Evolutionary conservation across 2,113 vertebrate genomes (phyloP), one percentile per base, ranked within the genome.

Genomic region (Acanthisitta chloris): DNA sequence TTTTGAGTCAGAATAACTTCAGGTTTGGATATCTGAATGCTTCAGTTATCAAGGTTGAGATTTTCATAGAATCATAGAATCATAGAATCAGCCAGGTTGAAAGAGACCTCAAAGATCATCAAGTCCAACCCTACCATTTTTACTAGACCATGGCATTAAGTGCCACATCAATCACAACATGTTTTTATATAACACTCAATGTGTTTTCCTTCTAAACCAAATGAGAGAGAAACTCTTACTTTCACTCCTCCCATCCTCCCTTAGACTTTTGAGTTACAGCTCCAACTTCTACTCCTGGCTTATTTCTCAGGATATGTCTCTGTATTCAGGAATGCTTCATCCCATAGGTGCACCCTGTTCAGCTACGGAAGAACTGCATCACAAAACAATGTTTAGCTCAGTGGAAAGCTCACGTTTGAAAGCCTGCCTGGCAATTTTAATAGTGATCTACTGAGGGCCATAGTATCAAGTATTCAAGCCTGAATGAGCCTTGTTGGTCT

Each of bases 321-420:
- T 52, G 19, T 57, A 20, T 40, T 88, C 0, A 0, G 46, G 40
- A 80, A 23, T 5, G 12, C 77, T 83, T 92, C n/a, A 26, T 88
- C 65, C 48, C 20, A 8, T 42, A 65, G 14, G 26, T n/a, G 0
- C 0, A 0, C 46, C 8, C 14, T 45, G 8, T 42, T 73, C 14
- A 24, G 36, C 28, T 42, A 49, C 3, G 6, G 29, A 52, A 78
- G 65, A 69, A 58, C 49, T 43, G 14, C 45, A 26, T 49, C 28
- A 14, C 7, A 6, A 31, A 40, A 28, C 0, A 0, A 45, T 52
- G 31, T 55, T 90, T 46, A 72, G 40, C 14, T 76, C 31, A 31
- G 33, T 1, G 4, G 54, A 31, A 69, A 65, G 54, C 54, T 64
- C 74, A 24, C 0, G 0, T 14, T 14, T 64, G 38, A 88, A 82